phyloP scores from a whole-genome alignment of 2,113 vertebrate species.

The Psophia crepitans region DNA sequence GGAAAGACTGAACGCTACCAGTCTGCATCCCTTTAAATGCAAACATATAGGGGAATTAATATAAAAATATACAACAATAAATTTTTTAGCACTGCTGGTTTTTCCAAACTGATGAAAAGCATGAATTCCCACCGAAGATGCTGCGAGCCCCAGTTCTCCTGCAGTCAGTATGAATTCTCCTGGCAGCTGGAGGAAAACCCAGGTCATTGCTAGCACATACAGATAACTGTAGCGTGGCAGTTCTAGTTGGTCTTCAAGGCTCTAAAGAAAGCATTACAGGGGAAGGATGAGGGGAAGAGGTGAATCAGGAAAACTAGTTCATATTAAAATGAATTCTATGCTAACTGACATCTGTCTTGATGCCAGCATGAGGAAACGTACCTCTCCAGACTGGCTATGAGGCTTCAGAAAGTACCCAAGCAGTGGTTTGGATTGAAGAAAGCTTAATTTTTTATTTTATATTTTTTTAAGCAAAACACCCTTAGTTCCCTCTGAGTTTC shows the following conservation, averaged over 20 bases:
- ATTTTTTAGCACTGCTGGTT: background rate
- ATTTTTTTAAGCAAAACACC: background rate
- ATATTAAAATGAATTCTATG: background rate
- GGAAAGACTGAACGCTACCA: background rate
- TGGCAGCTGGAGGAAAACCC: background rate
- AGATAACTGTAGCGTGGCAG: background rate
- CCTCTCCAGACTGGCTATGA: background rate
- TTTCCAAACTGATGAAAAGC: background rate
- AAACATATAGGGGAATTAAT: background rate
- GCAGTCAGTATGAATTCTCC: background rate
- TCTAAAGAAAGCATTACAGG: background rate
- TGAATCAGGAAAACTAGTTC: background rate
- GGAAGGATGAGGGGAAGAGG: background rate
- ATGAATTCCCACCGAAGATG: background rate
- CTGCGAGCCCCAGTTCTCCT: background rate
- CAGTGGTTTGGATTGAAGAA: background rate
- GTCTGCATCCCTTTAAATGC: background rate
- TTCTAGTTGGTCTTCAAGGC: background rate
- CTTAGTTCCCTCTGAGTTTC: background rate
- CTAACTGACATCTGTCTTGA: background rate
- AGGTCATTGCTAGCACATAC: background rate
- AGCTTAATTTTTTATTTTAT: background rate
- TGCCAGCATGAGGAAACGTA: background rate
- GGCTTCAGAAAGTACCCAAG: background rate
- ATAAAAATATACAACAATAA: background rate